Conservation (phyloP, 1,140 invertebrate species). For the Vanessa tameamea region DNA sequence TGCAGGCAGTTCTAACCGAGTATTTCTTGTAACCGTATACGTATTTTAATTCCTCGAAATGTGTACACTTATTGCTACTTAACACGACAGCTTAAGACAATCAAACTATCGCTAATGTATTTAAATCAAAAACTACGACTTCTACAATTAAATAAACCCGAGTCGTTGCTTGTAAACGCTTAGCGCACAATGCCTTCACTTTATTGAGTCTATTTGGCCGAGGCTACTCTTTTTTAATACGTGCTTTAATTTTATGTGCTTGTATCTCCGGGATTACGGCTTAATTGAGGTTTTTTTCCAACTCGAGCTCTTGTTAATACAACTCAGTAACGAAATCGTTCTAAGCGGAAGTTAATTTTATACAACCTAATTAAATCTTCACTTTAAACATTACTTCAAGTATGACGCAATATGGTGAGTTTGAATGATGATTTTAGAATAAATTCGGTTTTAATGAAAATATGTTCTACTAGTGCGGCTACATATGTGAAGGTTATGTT, state of each 20-base stretch:
- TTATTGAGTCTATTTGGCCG: constrained; percentile 70
- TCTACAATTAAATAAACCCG: not conserved
- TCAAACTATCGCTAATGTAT: too few relatives aligned
- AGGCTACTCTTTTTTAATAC: constrained; percentile 70
- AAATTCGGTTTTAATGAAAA: too few relatives aligned
- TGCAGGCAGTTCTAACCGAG: too few relatives aligned
- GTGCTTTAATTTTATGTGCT: constrained; percentile 73
- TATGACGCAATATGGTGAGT: too few relatives aligned
- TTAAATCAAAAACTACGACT: not conserved
- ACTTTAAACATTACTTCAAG: not conserved
- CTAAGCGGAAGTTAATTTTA: constrained; percentile 29
- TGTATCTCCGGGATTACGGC: constrained; percentile 64
- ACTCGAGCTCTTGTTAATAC: constrained; percentile 42
- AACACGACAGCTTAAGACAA: too few relatives aligned
- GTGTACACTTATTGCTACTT: too few relatives aligned
- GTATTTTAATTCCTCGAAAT: too few relatives aligned
- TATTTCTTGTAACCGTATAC: too few relatives aligned
- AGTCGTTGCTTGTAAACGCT: constrained; percentile 1
- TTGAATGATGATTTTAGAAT: too few relatives aligned
- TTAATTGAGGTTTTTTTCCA: constrained; percentile 64
- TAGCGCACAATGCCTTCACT: constrained; percentile 38
- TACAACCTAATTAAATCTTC: not conserved
- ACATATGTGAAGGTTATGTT: too few relatives aligned
- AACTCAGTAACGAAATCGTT: constrained; percentile 26
- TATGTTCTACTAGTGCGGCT: too few relatives aligned